Conservation (phyloP, 2,888 invertebrate genomes). For the Magallana nippona region DNA sequence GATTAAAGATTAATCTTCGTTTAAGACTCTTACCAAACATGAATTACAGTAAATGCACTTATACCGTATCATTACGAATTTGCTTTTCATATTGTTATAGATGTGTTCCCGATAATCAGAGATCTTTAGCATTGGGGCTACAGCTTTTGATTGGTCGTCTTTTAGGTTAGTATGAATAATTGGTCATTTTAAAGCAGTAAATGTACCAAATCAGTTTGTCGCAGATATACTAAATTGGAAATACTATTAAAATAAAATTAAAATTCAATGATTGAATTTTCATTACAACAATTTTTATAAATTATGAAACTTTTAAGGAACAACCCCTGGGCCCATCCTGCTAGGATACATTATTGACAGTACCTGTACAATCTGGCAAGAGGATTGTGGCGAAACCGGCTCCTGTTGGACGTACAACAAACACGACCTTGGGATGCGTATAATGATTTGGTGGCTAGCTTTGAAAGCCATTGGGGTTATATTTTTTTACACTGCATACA, state of each 20-base stretch:
- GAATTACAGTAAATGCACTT: too few species aligned
- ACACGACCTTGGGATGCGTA: constrained; percentile 81
- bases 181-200: too few species aligned
- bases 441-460: constrained; percentile 59
- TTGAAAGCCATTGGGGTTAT: constrained; percentile 58
- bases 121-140: constrained; percentile 59
- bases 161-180: constrained; percentile 44
- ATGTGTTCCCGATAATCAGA: constrained; percentile 60
- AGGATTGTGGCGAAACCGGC: constrained; percentile 84
- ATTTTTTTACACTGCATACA: constrained; percentile 85
- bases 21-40: too few species aligned
- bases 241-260: too few species aligned
- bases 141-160: constrained; percentile 58
- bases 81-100: constrained; percentile 39
- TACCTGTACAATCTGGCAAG: constrained; percentile 86
- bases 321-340: constrained; percentile 85
- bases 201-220: too few species aligned
- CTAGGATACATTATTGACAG: constrained; percentile 88
- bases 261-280: too few species aligned
- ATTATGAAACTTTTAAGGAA: constrained; percentile 55
- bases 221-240: too few species aligned
- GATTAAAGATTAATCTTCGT: too few species aligned
- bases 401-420: constrained; percentile 87
- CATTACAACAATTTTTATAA: not conserved
- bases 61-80: too few species aligned